Percentiles rank a stretch among this genome's conserved stretches.
Conservation (phyloP, 92 coral and sea anemone species). For the Pocillopora grandis region DNA sequence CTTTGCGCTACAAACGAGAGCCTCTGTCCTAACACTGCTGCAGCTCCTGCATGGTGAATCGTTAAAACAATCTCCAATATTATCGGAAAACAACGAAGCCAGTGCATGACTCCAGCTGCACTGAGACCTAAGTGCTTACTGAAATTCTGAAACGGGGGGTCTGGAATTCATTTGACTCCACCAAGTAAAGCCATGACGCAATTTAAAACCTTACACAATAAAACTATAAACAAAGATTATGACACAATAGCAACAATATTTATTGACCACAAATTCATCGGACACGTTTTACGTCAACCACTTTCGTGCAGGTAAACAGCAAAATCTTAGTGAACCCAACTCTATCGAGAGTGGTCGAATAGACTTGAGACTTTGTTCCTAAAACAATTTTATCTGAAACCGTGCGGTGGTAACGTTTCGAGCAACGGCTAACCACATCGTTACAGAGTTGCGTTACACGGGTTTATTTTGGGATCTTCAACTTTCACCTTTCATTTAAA, state of each 20-base stretch:
- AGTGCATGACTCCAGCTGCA: slow-evolving; percentile 11
- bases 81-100: neutral
- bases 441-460: neutral
- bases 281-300: slow-evolving; percentile 5
- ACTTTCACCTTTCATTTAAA: neutral
- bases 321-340: neutral
- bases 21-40: slow-evolving; percentile 5
- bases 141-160: slow-evolving; percentile 6
- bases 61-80: neutral
- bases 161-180: neutral
- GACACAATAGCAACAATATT: slow-evolving; percentile 8
- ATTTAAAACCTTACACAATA: neutral
- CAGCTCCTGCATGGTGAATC: neutral
- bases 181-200: neutral
- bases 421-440: neutral
- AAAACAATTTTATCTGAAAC: neutral
- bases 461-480: neutral
- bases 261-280: neutral
- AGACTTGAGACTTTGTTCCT: neutral
- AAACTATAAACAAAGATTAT: slow-evolving; percentile 1
- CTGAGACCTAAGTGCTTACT: neutral
- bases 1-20: neutral
- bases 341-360: neutral
- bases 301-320: neutral
- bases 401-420: neutral